These are phyloP conservation scores for Hipparchia sbordonii DNA, from an alignment of 2,888 invertebrate species.

Conservation along the genomic window DNA sequence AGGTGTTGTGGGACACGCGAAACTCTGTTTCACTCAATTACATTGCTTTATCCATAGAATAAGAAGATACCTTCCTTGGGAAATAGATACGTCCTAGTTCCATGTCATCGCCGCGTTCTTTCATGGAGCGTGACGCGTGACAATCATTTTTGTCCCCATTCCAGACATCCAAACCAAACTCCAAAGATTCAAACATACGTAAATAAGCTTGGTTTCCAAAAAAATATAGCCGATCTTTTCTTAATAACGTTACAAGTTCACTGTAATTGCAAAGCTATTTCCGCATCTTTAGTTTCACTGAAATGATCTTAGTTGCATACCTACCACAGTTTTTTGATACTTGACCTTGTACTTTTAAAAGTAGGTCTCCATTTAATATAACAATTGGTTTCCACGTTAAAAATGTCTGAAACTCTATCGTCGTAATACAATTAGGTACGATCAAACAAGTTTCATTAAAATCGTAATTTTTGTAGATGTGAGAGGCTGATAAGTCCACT, in stretches of 20 bases:
- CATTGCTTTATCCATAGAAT: too few relatives aligned
- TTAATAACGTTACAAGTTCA: not conserved
- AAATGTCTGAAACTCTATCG: conserved; percentile 13
- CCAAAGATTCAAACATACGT: too few relatives aligned
- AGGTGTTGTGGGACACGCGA: too few relatives aligned
- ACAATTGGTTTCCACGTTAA: conserved; percentile 3
- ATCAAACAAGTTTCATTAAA: conserved; percentile 17
- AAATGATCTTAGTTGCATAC: conserved; percentile 9
- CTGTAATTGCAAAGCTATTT: not conserved
- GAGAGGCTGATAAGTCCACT: conserved; percentile 30
- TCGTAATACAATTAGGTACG: conserved; percentile 1
- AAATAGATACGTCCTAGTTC: too few relatives aligned
- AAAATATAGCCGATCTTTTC: not conserved
- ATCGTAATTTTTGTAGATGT: conserved; percentile 25
- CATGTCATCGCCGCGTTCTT: too few relatives aligned
- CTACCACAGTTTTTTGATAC: not conserved
- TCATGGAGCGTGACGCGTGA: too few relatives aligned
- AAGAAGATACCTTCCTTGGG: too few relatives aligned
- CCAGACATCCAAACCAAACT: too few relatives aligned
- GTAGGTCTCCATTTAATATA: not conserved
- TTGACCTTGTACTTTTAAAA: conserved; percentile 17
- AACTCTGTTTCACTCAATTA: too few relatives aligned
- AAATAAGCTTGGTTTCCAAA: too few relatives aligned
- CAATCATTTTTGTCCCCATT: too few relatives aligned
- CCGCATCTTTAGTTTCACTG: conserved; percentile 16